Conservation (phyloP, 2,113 vertebrate genomes). For the Lamprotornis superbus region DNA sequence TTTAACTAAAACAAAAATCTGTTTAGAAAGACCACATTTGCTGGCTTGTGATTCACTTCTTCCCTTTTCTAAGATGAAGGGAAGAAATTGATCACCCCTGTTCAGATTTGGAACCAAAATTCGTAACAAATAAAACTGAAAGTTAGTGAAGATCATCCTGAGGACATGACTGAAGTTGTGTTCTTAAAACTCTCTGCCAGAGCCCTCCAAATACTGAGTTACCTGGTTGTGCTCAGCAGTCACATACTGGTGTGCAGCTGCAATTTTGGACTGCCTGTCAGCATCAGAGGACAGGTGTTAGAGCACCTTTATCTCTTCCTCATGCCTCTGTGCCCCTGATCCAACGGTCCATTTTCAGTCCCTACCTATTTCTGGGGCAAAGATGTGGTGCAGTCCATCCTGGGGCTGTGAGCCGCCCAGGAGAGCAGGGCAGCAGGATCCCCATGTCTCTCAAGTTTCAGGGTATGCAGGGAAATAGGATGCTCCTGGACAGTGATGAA, state of each 20-base stretch:
- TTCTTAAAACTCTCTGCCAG: background rate
- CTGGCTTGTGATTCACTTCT: background rate
- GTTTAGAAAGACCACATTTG: background rate
- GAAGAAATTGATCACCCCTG: background rate
- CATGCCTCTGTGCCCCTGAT: background rate
- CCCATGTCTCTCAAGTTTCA: background rate
- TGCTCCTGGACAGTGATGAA: background rate
- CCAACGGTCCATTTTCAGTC: background rate
- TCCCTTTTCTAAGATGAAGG: background rate
- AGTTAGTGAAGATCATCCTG: background rate
- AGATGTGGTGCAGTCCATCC: background rate
- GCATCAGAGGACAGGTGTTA: background rate
- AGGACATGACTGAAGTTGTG: background rate
- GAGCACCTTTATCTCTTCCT: background rate
- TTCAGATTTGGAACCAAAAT: background rate
- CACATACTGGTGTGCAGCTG: background rate
- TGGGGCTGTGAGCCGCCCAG: background rate
- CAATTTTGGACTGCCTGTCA: background rate
- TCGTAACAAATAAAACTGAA: background rate
- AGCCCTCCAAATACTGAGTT: background rate
- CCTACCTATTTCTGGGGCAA: background rate
- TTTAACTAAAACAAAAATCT: background rate
- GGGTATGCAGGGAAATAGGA: background rate
- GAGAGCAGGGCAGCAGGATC: background rate
- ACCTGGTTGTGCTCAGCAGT: background rate